Conservation (phyloP, 2,888 invertebrate genomes). For the Gandaritis pyraliata region DNA sequence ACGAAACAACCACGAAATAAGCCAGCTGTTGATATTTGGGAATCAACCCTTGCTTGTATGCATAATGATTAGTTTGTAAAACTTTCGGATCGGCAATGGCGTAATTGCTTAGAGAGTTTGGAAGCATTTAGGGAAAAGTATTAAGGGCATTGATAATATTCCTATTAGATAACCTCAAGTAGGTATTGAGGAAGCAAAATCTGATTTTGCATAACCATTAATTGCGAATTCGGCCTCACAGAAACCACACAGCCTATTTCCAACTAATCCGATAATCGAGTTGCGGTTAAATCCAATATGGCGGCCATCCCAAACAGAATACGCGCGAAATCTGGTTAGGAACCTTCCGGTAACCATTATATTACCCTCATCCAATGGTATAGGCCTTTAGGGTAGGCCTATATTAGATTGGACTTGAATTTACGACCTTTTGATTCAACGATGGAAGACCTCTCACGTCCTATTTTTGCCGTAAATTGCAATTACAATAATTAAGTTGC, state of each 20-base stretch:
- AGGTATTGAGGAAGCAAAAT: too few relatives aligned
- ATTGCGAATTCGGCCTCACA: conserved; percentile 31
- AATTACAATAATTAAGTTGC: conserved; percentile 1
- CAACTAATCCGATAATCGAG: conserved; percentile 65
- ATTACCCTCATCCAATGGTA: conserved; percentile 10
- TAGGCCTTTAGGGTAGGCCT: neutral
- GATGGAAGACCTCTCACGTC: neutral
- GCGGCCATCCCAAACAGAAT: conserved; percentile 48
- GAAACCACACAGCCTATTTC: conserved; percentile 56
- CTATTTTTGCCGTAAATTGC: conserved; percentile 24
- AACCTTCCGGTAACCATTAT: conserved; percentile 11
- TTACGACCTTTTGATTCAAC: conserved; percentile 1
- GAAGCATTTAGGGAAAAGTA: too few relatives aligned
- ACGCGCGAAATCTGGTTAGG: conserved; percentile 37
- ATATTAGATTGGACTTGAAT: conserved; percentile 5
- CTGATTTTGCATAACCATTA: conserved; percentile 6
- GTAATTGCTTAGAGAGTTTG: too few relatives aligned
- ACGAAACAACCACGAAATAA: too few relatives aligned
- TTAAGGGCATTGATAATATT: too few relatives aligned
- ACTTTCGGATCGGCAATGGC: too few relatives aligned
- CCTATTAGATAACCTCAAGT: too few relatives aligned
- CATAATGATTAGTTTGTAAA: too few relatives aligned
- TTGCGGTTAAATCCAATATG: conserved; percentile 65
- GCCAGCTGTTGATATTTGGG: too few relatives aligned
- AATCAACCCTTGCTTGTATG: too few relatives aligned